These are phyloP conservation scores for Cassiopea andromeda DNA, from an alignment of 30 jellyfish, hydroid and myxozoan genomes.

Conservation along the genomic window DNA sequence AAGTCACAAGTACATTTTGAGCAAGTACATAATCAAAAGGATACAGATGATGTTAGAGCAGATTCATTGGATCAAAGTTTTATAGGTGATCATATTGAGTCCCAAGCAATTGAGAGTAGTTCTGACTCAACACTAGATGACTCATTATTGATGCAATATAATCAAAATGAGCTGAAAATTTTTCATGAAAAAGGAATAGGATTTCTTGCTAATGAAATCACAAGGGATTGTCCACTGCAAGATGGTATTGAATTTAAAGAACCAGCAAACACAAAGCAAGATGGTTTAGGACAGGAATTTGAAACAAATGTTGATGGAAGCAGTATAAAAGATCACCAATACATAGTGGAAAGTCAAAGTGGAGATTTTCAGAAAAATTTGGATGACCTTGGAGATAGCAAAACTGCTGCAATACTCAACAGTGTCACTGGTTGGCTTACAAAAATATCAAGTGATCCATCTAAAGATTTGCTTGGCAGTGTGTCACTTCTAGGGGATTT, in stretches of 20 bases:
- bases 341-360: not conserved
- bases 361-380: slow-evolving; percentile 34
- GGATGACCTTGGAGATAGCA: slow-evolving; percentile 59
- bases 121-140: not conserved
- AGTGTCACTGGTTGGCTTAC: slow-evolving; percentile 55
- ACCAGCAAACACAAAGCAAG: not conserved
- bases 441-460: slow-evolving; percentile 34
- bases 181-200: not conserved
- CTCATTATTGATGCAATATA: not conserved
- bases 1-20: not conserved
- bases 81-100: no score
- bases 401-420: slow-evolving; percentile 34
- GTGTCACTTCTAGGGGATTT: slow-evolving; percentile 39
- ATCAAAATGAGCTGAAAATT: not conserved
- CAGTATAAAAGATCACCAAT: not conserved
- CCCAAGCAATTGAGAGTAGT: not conserved
- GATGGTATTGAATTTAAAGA: not conserved
- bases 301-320: not conserved
- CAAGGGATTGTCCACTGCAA: not conserved
- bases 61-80: not conserved
- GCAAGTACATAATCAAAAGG: not conserved
- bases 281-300: not conserved
- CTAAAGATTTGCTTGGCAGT: slow-evolving; percentile 22
- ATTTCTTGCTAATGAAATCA: not conserved
- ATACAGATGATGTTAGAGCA: no score